Base-by-base conservation (phyloP, 2,888 invertebrate genomes). In the Macropis europaea region DNA sequence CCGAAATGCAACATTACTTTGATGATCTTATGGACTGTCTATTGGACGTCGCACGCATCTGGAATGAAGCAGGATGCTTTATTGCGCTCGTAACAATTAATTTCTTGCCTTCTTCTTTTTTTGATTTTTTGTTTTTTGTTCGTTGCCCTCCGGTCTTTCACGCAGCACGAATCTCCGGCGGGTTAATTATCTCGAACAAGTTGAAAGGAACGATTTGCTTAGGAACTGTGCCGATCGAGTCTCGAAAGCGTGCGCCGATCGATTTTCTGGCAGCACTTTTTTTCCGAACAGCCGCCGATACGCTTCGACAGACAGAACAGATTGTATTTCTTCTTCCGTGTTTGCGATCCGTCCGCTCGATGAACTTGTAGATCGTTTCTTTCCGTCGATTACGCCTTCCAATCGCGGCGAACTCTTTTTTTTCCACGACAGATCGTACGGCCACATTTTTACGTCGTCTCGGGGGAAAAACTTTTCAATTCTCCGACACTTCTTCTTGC, bases 281-380 rank as follows among this genome's bases (percentile, higher is more conserved):
- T 77, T 54, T 36, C 42, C n/a, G 11, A n/a, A n/a, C 13, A 19
- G 24, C 19, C 6, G 6, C 36, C 66, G 80, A 74, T 50, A 63
- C 80, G 77, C 68, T 72, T 59, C 74, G 69, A 32, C 30, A 48
- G 45, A 42, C 60, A 43, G n/a, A 13, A 57, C 30, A 38, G 38
- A 66, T 56, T 30, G 56, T 26, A 28, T 40, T 54, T 56, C 26
- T 77, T 78, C 60, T 56, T 54, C 19, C 26, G 32, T 30, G 22
- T 43, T 59, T 47, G 76, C 67, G 54, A 60, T 11, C 34, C 53
- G 54, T 19, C 52, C 48, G 59, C 36, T 9, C 38, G 47, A 57
- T 5, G 56, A 59, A 42, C 75, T 64, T 70, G 64, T 69, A 45
- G 73, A 69, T 66, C 72, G 63, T 40, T 69, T 67, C 73, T 78